phyloP scores from a whole-genome alignment of 64 coral and sea anemone genomes.

The Montipora cactus region DNA sequence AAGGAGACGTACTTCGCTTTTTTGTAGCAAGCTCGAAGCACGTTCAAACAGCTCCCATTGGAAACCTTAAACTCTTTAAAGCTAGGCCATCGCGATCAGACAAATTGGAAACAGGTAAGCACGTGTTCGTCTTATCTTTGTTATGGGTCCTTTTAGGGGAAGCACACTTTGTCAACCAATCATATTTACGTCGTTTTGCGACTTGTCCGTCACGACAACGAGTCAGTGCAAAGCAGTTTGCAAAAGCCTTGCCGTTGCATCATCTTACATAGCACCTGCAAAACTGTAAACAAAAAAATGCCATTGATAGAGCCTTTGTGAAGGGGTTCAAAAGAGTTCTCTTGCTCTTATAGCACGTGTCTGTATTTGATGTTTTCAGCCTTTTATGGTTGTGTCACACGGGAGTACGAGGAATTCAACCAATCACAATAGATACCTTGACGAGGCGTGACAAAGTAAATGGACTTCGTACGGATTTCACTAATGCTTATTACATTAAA shows the following conservation, averaged over 20 bases:
- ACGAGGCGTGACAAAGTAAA: slow-evolving; percentile 1
- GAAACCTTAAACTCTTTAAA: not conserved
- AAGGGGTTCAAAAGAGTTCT: too few species aligned
- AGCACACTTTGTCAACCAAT: not conserved
- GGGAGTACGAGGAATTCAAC: not conserved
- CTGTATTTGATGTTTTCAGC: not conserved
- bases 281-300: too few species aligned
- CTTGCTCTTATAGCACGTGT: not conserved
- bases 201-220: not conserved
- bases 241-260: too few species aligned
- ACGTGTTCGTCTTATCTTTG: not conserved
- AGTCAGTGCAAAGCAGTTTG: too few species aligned
- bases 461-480: too few species aligned
- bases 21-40: not conserved
- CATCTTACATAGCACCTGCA: too few species aligned
- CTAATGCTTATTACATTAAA: too few species aligned
- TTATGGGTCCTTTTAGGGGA: not conserved
- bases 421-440: slow-evolving; percentile 5
- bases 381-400: not conserved
- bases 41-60: not conserved
- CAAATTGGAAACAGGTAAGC: not conserved
- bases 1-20: not conserved
- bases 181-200: not conserved
- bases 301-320: too few species aligned
- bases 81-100: too few species aligned